Evolutionary conservation across 2,797 vertebrate genomes (phyloP).

Genomic region (Argyrosomus regius): DNA sequence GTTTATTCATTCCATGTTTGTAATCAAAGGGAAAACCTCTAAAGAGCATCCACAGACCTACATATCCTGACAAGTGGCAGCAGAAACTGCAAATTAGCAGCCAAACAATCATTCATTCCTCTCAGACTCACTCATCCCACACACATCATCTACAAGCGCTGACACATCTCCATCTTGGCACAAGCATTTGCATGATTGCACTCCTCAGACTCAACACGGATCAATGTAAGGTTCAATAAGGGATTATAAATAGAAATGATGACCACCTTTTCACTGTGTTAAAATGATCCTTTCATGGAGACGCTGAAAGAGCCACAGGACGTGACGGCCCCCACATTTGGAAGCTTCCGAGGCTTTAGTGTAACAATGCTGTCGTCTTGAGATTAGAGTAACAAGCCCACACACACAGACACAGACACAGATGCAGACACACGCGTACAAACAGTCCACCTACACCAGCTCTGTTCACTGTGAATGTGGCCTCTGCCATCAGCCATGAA

Average conservation of each 20-base stretch:
- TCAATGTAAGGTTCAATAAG: constrained; percentile 41
- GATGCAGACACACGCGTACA: constrained; percentile 35
- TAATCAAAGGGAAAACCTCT: not conserved
- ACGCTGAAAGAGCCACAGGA: constrained; percentile 48
- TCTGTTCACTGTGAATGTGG: constrained; percentile 50
- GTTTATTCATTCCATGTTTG: not conserved
- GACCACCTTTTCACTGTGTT: constrained; percentile 23
- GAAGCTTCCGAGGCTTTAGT: constrained; percentile 28
- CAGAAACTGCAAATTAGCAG: constrained; percentile 28
- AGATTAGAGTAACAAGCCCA: constrained; percentile 35
- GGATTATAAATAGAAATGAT: constrained; percentile 56
- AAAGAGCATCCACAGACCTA: not conserved
- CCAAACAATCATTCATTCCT: constrained; percentile 45
- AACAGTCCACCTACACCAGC: constrained; percentile 66
- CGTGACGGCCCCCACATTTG: constrained; percentile 32
- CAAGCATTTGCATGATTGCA: constrained; percentile 59
- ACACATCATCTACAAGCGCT: constrained; percentile 39
- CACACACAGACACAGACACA: constrained; percentile 42
- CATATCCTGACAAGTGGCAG: constrained; percentile 1
- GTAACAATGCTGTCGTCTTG: constrained; percentile 43
- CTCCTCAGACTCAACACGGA: constrained; percentile 49
- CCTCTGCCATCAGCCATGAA: constrained; percentile 70
- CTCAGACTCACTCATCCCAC: constrained; percentile 64
- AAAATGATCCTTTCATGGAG: constrained; percentile 39
- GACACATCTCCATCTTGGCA: constrained; percentile 63